Base-by-base conservation (phyloP, 2,113 vertebrate species). In the Myotis yumanensis region DNA sequence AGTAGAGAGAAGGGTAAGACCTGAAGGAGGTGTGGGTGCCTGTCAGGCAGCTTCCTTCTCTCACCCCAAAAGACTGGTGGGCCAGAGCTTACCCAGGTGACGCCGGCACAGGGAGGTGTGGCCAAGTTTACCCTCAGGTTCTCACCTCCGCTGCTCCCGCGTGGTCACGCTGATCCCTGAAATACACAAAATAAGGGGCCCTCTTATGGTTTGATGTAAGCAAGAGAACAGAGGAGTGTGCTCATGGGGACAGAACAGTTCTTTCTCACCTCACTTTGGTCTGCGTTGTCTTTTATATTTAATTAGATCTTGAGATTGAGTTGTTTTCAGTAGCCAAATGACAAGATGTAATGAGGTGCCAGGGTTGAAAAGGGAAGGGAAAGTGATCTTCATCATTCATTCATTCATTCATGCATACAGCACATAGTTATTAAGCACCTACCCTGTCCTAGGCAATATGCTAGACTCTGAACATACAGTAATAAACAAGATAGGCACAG, bases 11-110 rank as follows among this genome's bases (percentile, higher is more conserved):
- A 80, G 46, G 32, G 37, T 2, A 7, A 4, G 48, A 20, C 3
- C 7, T 32, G 20, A 43, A 40, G 40, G 37, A 35, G 59, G 12
- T 3, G 18, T 7, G 16, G 10, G 0, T 20, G 48, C 23, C 23
- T 3, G 6, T 11, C 0, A 35, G 30, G 57, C 15, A 18, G 76
- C 10, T 3, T 52, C 64, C 11, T 77, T 43, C 17, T 52, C 35
- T 48, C 32, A 11, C 32, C 4, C 3, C 1, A 43, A 43, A 8
- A 1, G 5, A 25, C 18, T 5, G 30, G 16, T 51, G 40, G 7
- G 40, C 18, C 51, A 16, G 32, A 86, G 52, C 5, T 12, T 2
- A 11, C 2, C 40, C 72, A 28, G 51, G 40, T 20, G 73, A 64
- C 1, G 1, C 0, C 18, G 71, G 37, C 54, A 35, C 17, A 77